Conservation (phyloP, 2,113 vertebrate genomes). For the Picathartes gymnocephalus region DNA sequence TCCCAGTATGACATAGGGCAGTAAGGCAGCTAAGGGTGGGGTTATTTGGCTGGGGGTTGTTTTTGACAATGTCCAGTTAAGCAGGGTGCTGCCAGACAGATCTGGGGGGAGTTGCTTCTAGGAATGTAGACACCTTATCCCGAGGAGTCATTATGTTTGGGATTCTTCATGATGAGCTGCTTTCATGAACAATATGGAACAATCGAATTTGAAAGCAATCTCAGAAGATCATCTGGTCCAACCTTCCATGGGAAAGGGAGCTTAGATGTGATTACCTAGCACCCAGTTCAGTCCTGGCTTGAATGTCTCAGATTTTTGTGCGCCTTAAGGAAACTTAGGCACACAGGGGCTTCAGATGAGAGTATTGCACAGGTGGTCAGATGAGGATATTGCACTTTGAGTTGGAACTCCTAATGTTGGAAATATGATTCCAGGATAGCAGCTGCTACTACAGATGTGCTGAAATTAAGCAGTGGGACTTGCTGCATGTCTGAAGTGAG, state of each 20-base stretch:
- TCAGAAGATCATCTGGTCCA: not conserved
- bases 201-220: not conserved
- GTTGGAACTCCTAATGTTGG: not conserved
- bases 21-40: not conserved
- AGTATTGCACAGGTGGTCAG: too few species aligned
- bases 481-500: not conserved
- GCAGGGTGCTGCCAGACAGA: not conserved
- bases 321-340: not conserved
- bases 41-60: not conserved
- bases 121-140: not conserved
- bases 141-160: not conserved
- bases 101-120: not conserved
- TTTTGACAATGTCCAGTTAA: not conserved
- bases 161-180: not conserved
- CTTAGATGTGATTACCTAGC: not conserved
- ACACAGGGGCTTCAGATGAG: rapidly evolving
- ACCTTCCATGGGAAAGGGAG: not conserved
- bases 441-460: rapidly evolving
- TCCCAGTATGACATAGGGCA: not conserved
- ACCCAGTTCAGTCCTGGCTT: not conserved
- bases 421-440: rapidly evolving
- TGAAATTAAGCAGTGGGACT: not conserved
- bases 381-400: not conserved
- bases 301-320: not conserved
- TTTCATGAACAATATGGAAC: not conserved